These are phyloP conservation scores for Chelon auratus DNA, from an alignment of 2,797 vertebrate species.

Conservation along the genomic window DNA sequence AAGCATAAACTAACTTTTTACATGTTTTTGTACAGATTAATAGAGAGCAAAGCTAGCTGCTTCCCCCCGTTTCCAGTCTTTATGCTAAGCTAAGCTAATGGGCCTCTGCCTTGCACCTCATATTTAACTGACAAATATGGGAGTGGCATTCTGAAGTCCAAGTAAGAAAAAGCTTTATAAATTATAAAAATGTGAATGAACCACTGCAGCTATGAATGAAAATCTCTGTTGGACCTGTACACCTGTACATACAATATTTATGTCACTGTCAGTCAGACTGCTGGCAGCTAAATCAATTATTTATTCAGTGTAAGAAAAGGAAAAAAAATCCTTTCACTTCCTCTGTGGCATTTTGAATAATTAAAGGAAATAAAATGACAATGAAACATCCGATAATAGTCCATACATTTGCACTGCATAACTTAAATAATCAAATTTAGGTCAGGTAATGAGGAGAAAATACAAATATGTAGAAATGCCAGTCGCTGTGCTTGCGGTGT, in stretches of 20 bases:
- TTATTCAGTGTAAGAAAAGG: background rate
- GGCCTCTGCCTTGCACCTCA: too few relatives aligned
- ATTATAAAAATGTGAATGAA: background rate
- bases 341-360: background rate
- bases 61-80: too few relatives aligned
- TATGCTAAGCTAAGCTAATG: too few relatives aligned
- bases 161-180: background rate
- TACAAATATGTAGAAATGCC: background rate
- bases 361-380: background rate
- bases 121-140: too few relatives aligned
- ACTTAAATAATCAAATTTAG: background rate
- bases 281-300: background rate
- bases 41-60: too few relatives aligned
- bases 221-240: background rate
- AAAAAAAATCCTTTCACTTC: background rate
- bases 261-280: background rate
- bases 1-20: background rate
- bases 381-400: background rate
- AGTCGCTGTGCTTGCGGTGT: constrained; percentile 4
- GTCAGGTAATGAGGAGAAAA: background rate
- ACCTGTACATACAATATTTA: too few relatives aligned
- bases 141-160: too few relatives aligned
- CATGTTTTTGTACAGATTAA: background rate
- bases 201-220: background rate
- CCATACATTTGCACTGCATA: background rate